These are phyloP conservation scores for Xylota segnis DNA, from an alignment of 2,888 invertebrate genomes.

Conservation along the genomic window DNA sequence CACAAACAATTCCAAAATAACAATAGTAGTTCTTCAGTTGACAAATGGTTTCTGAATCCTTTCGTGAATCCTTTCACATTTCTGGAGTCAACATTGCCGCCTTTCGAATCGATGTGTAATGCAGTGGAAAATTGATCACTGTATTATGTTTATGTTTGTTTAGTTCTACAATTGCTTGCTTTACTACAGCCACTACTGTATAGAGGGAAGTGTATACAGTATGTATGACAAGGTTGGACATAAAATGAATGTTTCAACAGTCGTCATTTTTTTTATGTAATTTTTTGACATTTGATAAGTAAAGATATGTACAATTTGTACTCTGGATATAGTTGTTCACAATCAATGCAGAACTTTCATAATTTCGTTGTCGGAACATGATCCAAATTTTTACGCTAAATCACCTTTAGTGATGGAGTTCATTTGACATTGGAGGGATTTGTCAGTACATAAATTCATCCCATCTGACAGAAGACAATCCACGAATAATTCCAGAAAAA, in stretches of 20 bases:
- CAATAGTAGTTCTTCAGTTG: constrained; percentile 18
- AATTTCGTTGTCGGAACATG: no score
- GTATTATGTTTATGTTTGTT: constrained; percentile 9
- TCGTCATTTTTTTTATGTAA: no score
- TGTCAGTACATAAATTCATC: no score
- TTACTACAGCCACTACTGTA: constrained; percentile 1
- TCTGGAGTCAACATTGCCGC: background rate
- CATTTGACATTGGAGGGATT: no score
- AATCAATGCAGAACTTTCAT: no score
- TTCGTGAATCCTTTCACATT: constrained; percentile 2
- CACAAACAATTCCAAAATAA: constrained; percentile 2
- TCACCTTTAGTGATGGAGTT: no score
- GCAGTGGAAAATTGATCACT: constrained; percentile 35
- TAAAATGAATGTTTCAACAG: background rate
- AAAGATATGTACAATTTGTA: no score
- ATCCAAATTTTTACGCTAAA: no score
- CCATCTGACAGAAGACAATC: no score
- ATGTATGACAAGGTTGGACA: background rate
- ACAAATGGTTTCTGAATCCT: constrained; percentile 35
- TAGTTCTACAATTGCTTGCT: constrained; percentile 15
- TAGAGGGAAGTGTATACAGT: background rate
- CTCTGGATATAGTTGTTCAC: no score
- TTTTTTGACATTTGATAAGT: no score
- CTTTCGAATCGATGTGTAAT: constrained; percentile 4
- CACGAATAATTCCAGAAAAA: no score